Evolutionary conservation across 2,797 vertebrate species (phyloP), one percentile per base, ranked within the genome.

Genomic region (Artibeus jamaicensis): DNA sequence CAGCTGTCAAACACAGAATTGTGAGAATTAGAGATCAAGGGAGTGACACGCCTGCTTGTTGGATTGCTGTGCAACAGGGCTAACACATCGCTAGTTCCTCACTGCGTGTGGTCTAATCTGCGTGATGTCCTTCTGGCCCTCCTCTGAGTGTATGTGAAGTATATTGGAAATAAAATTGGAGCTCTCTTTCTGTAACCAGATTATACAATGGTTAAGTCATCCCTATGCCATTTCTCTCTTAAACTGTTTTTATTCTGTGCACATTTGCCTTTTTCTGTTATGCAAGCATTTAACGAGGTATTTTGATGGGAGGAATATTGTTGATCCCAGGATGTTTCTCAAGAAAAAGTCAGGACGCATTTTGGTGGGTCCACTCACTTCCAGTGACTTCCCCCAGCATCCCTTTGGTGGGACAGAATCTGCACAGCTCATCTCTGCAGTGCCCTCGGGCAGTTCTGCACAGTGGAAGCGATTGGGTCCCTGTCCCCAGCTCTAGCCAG

Each of bases 191-290:
- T 86, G 53, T 59, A 50, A 32, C 37, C 10, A 57, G 46, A 85
- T 96, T 44, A 26, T 32, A 90, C 29, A n/a, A 16, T 7, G 0
- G 24, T 50, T 34, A 73, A 74, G 12, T 24, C 21, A 46, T 46
- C 8, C 11, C 78, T 74, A 1, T 46, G 16, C 50, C 32, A 83
- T 83, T 86, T 67, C 19, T 89, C 46, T 18, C 29, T 85, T 81
- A 19, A 48, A 42, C 55, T 42, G 73, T 21, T 79, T 95, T 82
- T 79, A 37, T 86, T 96, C 29, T 89, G 48, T 26, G 34, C 48
- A 78, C 5, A 1, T 2, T 59, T 76, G 7, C 42, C 46, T 82
- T 95, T 83, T 91, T 81, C 48, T 95, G 46, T 24, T 62, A 59
- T 32, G 55, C 29, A n/a, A 46, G 18, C 24, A 48, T 81, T 85